Evolutionary conservation across 2,113 vertebrate species (phyloP), one percentile per base, ranked within the genome.

Genomic region (Enhydra lutris): DNA sequence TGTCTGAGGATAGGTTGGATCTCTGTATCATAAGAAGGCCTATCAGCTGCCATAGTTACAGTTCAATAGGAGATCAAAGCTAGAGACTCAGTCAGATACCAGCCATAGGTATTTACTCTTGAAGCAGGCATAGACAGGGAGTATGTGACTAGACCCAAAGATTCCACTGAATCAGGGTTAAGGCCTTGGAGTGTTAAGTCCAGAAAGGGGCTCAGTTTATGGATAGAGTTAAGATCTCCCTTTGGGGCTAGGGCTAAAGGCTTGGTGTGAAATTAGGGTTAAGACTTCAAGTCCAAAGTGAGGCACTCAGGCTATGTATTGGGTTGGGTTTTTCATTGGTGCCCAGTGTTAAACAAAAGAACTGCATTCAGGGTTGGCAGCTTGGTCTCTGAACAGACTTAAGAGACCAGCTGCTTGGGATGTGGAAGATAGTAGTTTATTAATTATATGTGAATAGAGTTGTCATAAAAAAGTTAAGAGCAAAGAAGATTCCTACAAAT

Each of bases 401-500:
- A 85, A 65, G 29, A 80, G 50, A 97, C 10, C 45, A 93, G 29
- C 55, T 95, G 18, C 47, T 80, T 65, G 61, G 69, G 34, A 63
- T 94, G 31, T 83, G 52, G 18, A n/a, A 21, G 61, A 88, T 73
- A 84, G 76, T 39, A 20, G 2, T 69, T 84, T 84, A 23, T 86
- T 91, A 87, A 94, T 95, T 84, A 52, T 73, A 55, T 90, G 12
- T 93, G 39, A 93, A 61, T 96, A 79, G 95, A 92, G 29, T 71
- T 71, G 6, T 89, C 52, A 67, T 79, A 7, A 78, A 89, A 42
- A 82, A 29, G 23, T 29, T 39, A 92, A 63, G 92, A 82, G 50
- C 50, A 71, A 61, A 67, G 45, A 76, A 24, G 13, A 74, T 80
- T 93, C 45, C 14, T 81, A 80, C 45, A 93, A 78, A 24, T 52